Evolutionary conservation across 2,888 invertebrate species (phyloP), one percentile per base, ranked within the genome.

Genomic region (Cyclophora albipunctata): DNA sequence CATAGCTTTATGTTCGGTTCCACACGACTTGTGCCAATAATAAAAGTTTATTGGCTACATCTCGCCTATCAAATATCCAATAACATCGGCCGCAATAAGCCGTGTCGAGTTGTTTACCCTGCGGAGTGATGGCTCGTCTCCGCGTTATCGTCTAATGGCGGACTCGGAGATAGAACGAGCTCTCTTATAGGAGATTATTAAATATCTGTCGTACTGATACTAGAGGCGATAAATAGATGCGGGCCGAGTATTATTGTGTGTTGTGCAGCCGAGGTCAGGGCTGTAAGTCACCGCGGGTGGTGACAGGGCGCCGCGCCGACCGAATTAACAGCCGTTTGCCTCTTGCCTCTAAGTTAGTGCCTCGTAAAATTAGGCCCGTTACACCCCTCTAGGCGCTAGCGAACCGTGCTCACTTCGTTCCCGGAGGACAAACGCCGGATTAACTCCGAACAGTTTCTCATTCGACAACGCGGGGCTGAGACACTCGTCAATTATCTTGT

Each of bases 281-380:
- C 69, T 67, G 77, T 86, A 85, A 81, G 83, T 86, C 82, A 83
- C 83, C 76, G 80, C 81, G 83, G 84, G 84, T 78, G 85, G 77
- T 78, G 87, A 86, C 86, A 82, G 80, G 73, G 68, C 76, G 78
- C 70, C 78, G 79, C 69, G 76, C 75, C 74, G 78, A 75, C 75
- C 84, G 84, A 87, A 86, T 87, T 87, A 87, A 85, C 87, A 85
- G 80, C 71, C 80, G 79, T 73, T 83, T 80, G 80, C 80, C 81
- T 74, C 81, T 81, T 78, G 77, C 75, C 77, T 78, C 80, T 81
- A 81, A 86, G 81, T 86, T 85, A 86, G 82, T 81, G 77, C 83
- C 84, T 87, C 87, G 78, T 86, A 84, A 87, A 86, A 87, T 86
- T 84, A 85, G 84, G 75, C 73, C 80, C 75, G 78, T 80, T 81